Evolutionary conservation across 1,140 invertebrate genomes (phyloP).

Genomic region (Apis mellifera): Amel_HAv3.1 CM009941.2:6464001-6464500

Average conservation of each 20-base stretch:
- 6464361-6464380: neutral
- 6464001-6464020: slow-evolving; percentile 64
- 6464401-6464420: too few relatives aligned
- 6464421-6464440: neutral
- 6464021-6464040: slow-evolving; percentile 41
- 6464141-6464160: neutral
- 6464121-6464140: neutral
- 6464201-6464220: slow-evolving; percentile 2
- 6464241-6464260: slow-evolving; percentile 12
- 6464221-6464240: slow-evolving; percentile 3
- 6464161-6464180: slow-evolving; percentile 36
- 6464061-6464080: slow-evolving; percentile 12
- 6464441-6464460: neutral
- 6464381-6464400: neutral
- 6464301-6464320: neutral
- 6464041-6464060: neutral
- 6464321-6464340: slow-evolving; percentile 12
- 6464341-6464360: slow-evolving; percentile 2
- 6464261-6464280: slow-evolving; percentile 7
- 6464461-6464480: slow-evolving; percentile 55
- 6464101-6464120: slow-evolving; percentile 10
- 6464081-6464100: neutral
- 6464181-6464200: slow-evolving; percentile 30
- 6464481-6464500: slow-evolving; percentile 83
- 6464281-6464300: neutral